phyloP scores from a whole-genome alignment of 2,113 vertebrate species.

The Oncorhynchus nerka region DNA sequence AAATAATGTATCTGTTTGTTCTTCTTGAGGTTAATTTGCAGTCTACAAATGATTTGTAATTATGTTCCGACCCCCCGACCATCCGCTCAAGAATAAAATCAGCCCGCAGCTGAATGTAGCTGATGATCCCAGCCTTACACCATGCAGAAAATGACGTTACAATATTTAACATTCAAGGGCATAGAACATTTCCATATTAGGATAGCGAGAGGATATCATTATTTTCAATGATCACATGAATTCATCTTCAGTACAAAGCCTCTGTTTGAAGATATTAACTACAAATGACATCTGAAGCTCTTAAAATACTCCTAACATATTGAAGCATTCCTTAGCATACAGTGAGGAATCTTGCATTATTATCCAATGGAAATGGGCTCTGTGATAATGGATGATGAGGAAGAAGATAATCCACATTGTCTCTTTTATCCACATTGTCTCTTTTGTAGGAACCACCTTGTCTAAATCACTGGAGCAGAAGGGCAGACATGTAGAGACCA shows the following conservation, averaged over 20 bases:
- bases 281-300: slow-evolving; percentile 48
- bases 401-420: slow-evolving; percentile 48
- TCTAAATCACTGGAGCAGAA: too few species aligned
- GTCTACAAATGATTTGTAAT: too few species aligned
- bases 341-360: slow-evolving; percentile 48
- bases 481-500: background rate
- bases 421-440: slow-evolving; percentile 15
- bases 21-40: too few species aligned
- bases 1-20: too few species aligned
- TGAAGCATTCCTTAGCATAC: slow-evolving; percentile 43
- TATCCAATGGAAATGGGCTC: slow-evolving; percentile 45
- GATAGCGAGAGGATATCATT: background rate
- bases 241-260: slow-evolving; percentile 2
- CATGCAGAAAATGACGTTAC: background rate
- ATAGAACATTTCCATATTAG: background rate
- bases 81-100: too few species aligned
- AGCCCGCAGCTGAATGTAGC: too few species aligned
- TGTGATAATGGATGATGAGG: slow-evolving; percentile 40
- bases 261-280: slow-evolving; percentile 53
- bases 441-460: too few species aligned
- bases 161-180: background rate
- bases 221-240: background rate
- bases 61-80: too few species aligned
- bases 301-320: slow-evolving; percentile 42
- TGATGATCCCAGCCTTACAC: too few species aligned